phyloP scores from a whole-genome alignment of 2,888 invertebrate genomes.

The Scaptomyza polygonia region DNA sequence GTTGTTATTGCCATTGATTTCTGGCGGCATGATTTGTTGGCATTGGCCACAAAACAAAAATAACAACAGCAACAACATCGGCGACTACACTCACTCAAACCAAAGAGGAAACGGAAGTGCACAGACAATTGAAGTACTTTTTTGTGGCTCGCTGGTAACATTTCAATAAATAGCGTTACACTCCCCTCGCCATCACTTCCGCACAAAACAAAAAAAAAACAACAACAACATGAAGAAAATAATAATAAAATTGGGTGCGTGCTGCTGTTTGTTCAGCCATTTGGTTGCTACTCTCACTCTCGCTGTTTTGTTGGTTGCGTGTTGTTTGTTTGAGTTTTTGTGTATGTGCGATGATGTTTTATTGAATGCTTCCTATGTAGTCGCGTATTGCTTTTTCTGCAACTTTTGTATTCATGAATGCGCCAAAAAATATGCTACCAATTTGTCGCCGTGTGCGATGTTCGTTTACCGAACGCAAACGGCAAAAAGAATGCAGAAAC shows the following conservation, averaged over 20 bases:
- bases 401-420: slow-evolving; percentile 75
- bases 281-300: slow-evolving; percentile 15
- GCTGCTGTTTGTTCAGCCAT: slow-evolving; percentile 55
- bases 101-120: slow-evolving; percentile 76
- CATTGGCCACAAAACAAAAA: slow-evolving; percentile 51
- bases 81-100: slow-evolving; percentile 36
- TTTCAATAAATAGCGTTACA: slow-evolving; percentile 72
- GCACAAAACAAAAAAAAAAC: slow-evolving; percentile 12
- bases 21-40: slow-evolving; percentile 72
- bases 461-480: slow-evolving; percentile 45
- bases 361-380: slow-evolving; percentile 76
- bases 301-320: neutral
- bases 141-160: slow-evolving; percentile 73
- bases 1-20: slow-evolving; percentile 72
- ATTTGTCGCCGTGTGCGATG: slow-evolving; percentile 76
- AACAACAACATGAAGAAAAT: slow-evolving; percentile 27
- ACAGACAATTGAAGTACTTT: slow-evolving; percentile 77
- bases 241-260: slow-evolving; percentile 61
- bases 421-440: slow-evolving; percentile 78
- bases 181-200: neutral
- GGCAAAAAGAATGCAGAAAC: slow-evolving; percentile 8
- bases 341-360: slow-evolving; percentile 69
- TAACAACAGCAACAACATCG: slow-evolving; percentile 29
- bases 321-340: slow-evolving; percentile 3
- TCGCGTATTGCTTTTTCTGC: slow-evolving; percentile 57